Conservation (phyloP, 2,888 invertebrate species). For the Serrognathus titanus region DNA sequence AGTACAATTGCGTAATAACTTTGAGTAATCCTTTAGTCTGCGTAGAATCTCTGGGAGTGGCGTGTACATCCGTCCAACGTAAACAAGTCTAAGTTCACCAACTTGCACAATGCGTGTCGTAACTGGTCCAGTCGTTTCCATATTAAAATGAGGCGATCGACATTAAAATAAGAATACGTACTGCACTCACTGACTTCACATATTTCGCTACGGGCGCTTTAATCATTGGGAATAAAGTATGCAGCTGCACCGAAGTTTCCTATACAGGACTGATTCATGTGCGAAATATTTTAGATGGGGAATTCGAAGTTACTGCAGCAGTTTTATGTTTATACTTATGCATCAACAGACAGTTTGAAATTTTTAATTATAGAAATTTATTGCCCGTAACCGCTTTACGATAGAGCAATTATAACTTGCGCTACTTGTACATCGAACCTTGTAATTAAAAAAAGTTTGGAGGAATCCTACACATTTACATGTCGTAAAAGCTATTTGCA, state of each 20-base stretch:
- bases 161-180: slow-evolving; percentile 27
- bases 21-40: slow-evolving; percentile 29
- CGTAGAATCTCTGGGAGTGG: slow-evolving; percentile 30
- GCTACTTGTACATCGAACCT: no score
- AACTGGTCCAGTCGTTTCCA: slow-evolving; percentile 11
- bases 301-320: no score
- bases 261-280: not conserved
- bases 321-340: no score
- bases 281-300: no score
- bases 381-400: no score
- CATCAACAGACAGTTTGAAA: no score
- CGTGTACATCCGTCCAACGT: slow-evolving; percentile 19
- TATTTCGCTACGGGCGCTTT: slow-evolving; percentile 25
- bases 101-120: not conserved
- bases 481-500: no score
- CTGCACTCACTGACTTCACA: slow-evolving; percentile 25
- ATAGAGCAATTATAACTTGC: no score
- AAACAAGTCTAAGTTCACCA: slow-evolving; percentile 6
- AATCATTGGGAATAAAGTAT: slow-evolving; percentile 17
- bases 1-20: slow-evolving; percentile 31
- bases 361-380: no score
- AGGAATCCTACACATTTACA: no score
- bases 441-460: no score
- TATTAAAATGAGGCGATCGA: slow-evolving; percentile 28
- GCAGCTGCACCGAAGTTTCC: slow-evolving; percentile 20